Percentiles rank a stretch among this genome's conserved stretches.
phyloP scores from a whole-genome alignment of 2,888 invertebrate species.

The Ptilodon capucinus region DNA sequence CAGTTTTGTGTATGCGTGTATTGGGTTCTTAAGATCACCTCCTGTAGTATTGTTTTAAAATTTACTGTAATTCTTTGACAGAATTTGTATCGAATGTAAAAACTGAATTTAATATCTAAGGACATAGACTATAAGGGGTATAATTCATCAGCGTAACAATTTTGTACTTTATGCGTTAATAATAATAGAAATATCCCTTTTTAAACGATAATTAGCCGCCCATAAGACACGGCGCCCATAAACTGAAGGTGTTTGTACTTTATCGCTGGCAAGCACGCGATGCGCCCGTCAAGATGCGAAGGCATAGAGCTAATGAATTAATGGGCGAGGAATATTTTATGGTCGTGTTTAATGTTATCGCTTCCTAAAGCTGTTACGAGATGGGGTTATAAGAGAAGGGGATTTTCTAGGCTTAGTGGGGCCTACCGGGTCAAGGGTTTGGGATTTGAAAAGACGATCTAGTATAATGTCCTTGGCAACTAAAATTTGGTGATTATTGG shows the following conservation, averaged over 20 bases:
- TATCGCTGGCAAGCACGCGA: conserved; percentile 50
- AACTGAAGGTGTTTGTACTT: conserved; percentile 38
- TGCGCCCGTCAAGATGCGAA: conserved; percentile 47
- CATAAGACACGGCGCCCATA: conserved; percentile 35
- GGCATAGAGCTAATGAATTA: conserved; percentile 45
- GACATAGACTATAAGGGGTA: too few relatives aligned
- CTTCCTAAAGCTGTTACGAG: neutral
- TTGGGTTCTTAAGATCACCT: too few relatives aligned
- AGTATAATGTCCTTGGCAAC: too few relatives aligned
- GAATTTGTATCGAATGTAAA: too few relatives aligned
- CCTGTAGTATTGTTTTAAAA: too few relatives aligned
- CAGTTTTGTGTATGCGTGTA: too few relatives aligned
- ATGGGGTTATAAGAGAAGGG: neutral
- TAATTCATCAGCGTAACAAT: conserved; percentile 1
- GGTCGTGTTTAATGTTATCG: conserved; percentile 14
- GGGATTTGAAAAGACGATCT: too few relatives aligned
- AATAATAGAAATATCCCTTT: neutral
- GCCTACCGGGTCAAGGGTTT: too few relatives aligned
- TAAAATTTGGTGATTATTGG: too few relatives aligned
- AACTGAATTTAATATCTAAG: too few relatives aligned
- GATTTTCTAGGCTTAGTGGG: neutral
- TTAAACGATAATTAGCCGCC: conserved; percentile 51
- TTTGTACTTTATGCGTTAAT: neutral
- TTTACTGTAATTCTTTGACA: too few relatives aligned
- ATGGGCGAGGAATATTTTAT: conserved; percentile 31